Evolutionary conservation across 2,888 invertebrate species (phyloP), one percentile per base, ranked within the genome.

Genomic region (Tubulanus polymorphus): DNA sequence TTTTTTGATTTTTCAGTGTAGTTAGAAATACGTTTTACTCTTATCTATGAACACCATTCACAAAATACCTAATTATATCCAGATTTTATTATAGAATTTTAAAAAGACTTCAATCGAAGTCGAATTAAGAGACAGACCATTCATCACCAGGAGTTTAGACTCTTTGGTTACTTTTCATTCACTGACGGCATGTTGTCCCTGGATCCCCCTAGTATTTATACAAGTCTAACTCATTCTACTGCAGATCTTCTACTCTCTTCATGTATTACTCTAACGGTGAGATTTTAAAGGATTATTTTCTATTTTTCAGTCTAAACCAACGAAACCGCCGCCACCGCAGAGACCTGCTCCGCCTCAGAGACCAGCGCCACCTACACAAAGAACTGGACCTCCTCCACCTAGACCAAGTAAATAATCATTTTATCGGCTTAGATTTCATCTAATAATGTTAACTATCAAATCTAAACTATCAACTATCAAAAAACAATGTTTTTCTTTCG

Each of bases 321-420:
- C 52, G 47, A 70, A 67, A 26, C 56, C 57, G 2, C 51, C 51
- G 5, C 74, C 75, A 2, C 73, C 74, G 23, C 69, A 67, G 54
- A 53, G 74, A 29, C 75, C 75, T 10, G 60, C 62, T 20, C 71
- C 69, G 18, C 41, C 41, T 3, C 23, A 18, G 15, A 41, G 41
- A 23, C 41, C 41, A 3, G 41, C 41, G 3, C 73, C 75, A 1
- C 77, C 77, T 12, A 63, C 63, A n/a, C 70, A 72, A 51, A 75
- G 75, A 1, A 75, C 73, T 1, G 75, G 73, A 3, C 73, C 73
- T 29, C 68, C 69, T 15, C 29, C 37, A 18, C 41, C 45, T 20
- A 27, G 23, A 3, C 37, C 20, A 20, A 41, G 15, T 23, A 5
- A 23, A 58, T n/a, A n/a, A n/a, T n/a, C n/a, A n/a, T n/a, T n/a